phyloP scores from a whole-genome alignment of 2,888 invertebrate species.

The Esperia sulphurella region DNA sequence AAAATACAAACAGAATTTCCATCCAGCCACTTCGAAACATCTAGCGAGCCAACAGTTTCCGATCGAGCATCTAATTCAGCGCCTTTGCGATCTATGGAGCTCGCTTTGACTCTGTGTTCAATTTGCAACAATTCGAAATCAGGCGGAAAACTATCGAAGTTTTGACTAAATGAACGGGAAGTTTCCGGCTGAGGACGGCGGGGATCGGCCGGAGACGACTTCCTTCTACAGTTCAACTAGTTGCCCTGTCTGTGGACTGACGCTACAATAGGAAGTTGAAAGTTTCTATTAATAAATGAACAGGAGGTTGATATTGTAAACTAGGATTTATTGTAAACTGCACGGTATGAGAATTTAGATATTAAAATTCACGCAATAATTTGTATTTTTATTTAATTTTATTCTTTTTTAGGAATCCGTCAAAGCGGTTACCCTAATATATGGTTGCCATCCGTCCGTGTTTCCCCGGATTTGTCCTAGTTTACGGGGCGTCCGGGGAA shows the following conservation, averaged over 20 bases:
- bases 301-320: neutral
- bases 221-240: slow-evolving; percentile 32
- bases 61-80: slow-evolving; percentile 47
- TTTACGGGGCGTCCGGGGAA: no score
- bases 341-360: no score
- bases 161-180: slow-evolving; percentile 50
- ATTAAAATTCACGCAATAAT: no score
- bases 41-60: slow-evolving; percentile 29
- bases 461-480: no score
- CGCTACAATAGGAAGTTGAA: neutral
- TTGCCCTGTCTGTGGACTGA: slow-evolving; percentile 14
- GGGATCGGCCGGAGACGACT: slow-evolving; percentile 37
- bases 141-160: slow-evolving; percentile 63
- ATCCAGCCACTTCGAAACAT: no score
- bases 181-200: slow-evolving; percentile 27
- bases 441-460: no score
- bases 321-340: no score
- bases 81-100: slow-evolving; percentile 51
- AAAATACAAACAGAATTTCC: no score
- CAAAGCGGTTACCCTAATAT: no score
- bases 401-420: no score
- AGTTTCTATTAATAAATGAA: neutral
- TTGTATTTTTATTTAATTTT: no score
- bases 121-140: slow-evolving; percentile 66
- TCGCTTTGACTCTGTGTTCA: slow-evolving; percentile 55